phyloP scores from a whole-genome alignment of 2,888 invertebrate species.

The Epirrhoe alternata region DNA sequence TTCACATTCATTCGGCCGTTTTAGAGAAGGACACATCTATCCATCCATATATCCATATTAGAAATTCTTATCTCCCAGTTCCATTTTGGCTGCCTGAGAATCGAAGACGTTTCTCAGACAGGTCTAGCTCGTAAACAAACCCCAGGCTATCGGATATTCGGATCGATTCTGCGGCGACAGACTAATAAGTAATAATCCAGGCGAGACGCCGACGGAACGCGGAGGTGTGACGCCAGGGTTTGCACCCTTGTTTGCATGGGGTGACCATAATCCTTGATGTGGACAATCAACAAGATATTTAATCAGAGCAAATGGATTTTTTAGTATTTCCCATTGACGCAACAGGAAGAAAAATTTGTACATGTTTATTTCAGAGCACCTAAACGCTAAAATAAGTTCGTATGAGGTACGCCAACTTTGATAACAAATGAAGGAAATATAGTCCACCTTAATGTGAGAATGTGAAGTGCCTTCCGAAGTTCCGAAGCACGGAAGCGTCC shows the following conservation, averaged over 20 bases:
- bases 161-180: slow-evolving; percentile 15
- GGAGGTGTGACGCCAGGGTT: slow-evolving; percentile 11
- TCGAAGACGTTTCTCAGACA: not conserved
- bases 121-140: slow-evolving; percentile 6
- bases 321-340: too few relatives aligned
- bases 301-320: not conserved
- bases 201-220: slow-evolving; percentile 4
- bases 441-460: too few relatives aligned
- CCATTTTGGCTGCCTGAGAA: not conserved
- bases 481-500: too few relatives aligned
- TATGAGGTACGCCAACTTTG: too few relatives aligned
- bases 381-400: too few relatives aligned
- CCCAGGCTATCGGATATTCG: not conserved
- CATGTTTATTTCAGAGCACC: too few relatives aligned
- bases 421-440: too few relatives aligned
- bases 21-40: too few relatives aligned
- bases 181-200: slow-evolving; percentile 12
- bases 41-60: not conserved
- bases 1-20: too few relatives aligned
- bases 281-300: not conserved
- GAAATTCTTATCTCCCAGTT: not conserved
- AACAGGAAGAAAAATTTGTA: too few relatives aligned
- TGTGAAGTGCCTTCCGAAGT: too few relatives aligned
- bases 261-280: not conserved
- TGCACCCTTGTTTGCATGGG: slow-evolving; percentile 14